phyloP scores from a whole-genome alignment of 1,140 invertebrate genomes.

The Mylabris phalerata region DNA sequence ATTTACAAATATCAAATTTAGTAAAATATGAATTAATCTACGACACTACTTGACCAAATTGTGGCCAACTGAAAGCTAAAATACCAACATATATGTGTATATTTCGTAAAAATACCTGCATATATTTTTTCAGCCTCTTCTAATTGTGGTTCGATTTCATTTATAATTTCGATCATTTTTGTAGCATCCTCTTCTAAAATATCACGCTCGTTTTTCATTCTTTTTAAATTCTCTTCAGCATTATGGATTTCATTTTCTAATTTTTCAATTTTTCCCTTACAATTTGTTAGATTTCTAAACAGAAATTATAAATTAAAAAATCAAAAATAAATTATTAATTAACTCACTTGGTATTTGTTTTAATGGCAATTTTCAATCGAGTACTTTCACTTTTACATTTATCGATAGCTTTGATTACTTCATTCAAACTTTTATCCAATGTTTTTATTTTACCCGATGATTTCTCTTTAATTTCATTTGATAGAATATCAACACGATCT shows the following conservation, averaged over 20 bases:
- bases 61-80: too few relatives aligned
- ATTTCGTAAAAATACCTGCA: constrained; percentile 1
- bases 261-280: constrained; percentile 60
- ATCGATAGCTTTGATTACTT: constrained; percentile 59
- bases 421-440: constrained; percentile 64
- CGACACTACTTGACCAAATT: constrained; percentile 5
- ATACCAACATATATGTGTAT: too few relatives aligned
- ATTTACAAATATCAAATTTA: too few relatives aligned
- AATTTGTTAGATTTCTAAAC: constrained; percentile 58
- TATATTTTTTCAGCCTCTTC: constrained; percentile 49
- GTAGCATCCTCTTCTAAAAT: constrained; percentile 51
- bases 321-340: too few relatives aligned
- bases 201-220: constrained; percentile 53
- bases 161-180: constrained; percentile 48
- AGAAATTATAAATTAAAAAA: too few relatives aligned
- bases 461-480: constrained; percentile 70
- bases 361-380: constrained; percentile 73
- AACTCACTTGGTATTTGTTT: constrained; percentile 60
- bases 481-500: constrained; percentile 58
- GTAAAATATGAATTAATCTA: neutral
- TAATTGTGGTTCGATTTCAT: constrained; percentile 43
- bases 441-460: constrained; percentile 63
- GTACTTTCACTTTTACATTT: constrained; percentile 66
- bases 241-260: constrained; percentile 63
- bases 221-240: constrained; percentile 53